Percentiles rank a stretch among this genome's conserved stretches.
phyloP scores from a whole-genome alignment of 1,140 invertebrate species.

The Calephelis virginiensis region DNA sequence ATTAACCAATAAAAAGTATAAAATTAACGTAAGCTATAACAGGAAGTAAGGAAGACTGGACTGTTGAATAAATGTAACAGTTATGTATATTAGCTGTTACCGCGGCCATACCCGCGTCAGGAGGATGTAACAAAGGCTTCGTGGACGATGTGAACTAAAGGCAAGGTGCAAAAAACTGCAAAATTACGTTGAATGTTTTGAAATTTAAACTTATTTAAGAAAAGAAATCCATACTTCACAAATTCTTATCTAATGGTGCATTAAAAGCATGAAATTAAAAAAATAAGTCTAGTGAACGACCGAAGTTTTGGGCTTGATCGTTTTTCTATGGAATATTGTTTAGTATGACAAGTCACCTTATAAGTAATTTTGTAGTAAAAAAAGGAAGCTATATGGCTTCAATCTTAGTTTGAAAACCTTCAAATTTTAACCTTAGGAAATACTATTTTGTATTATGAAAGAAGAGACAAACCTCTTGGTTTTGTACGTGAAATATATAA shows the following conservation, averaged over 20 bases:
- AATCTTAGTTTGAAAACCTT: no score
- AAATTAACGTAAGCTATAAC: not conserved
- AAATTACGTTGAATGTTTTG: not conserved
- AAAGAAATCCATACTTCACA: not conserved
- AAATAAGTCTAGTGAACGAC: no score
- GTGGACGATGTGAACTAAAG: not conserved
- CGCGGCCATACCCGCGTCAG: not conserved
- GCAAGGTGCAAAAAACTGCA: constrained; percentile 6
- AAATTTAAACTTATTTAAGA: not conserved
- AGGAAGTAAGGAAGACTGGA: not conserved
- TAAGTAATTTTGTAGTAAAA: no score
- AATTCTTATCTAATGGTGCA: not conserved
- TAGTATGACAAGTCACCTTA: no score
- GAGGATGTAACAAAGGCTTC: constrained; percentile 10
- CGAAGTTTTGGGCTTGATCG: no score
- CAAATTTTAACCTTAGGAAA: no score
- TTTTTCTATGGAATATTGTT: no score
- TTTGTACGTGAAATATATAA: no score
- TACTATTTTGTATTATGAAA: no score
- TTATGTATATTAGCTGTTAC: constrained; percentile 1
- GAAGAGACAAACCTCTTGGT: no score
- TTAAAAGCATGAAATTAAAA: no score
- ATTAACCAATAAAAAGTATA: not conserved
- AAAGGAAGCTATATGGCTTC: no score
- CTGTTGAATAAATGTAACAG: constrained; percentile 2